These are phyloP conservation scores for Microchirus variegatus DNA, from an alignment of 2,797 vertebrate species.

Conservation along the genomic window DNA sequence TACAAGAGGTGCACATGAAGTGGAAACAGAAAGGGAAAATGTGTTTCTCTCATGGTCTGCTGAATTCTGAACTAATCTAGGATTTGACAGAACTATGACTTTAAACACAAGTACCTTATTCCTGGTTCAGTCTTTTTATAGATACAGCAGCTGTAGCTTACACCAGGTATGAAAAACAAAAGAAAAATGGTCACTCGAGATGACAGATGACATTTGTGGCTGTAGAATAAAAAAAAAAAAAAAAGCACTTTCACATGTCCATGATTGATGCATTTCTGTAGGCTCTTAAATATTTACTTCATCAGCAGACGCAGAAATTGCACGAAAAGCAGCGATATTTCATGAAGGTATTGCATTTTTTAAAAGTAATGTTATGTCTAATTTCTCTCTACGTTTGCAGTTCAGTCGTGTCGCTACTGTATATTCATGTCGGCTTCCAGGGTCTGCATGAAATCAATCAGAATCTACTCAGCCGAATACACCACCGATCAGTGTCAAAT, in stretches of 20 bases:
- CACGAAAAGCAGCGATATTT: constrained; percentile 45
- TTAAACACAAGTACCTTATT: no score
- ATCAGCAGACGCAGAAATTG: constrained; percentile 27
- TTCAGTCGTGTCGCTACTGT: constrained; percentile 48
- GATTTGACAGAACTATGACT: background rate
- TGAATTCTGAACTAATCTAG: background rate
- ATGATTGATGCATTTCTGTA: constrained; percentile 23
- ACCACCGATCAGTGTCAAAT: constrained; percentile 46
- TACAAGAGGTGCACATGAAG: background rate
- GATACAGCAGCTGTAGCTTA: no score
- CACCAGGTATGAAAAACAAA: background rate
- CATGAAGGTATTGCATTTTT: constrained; percentile 31
- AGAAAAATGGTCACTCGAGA: constrained; percentile 9
- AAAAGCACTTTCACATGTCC: constrained; percentile 20
- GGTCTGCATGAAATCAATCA: constrained; percentile 52
- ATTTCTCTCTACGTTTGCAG: constrained; percentile 29
- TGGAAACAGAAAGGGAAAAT: background rate
- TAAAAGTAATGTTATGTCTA: constrained; percentile 40
- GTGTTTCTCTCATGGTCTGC: background rate
- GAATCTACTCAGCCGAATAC: constrained; percentile 41
- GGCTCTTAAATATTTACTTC: constrained; percentile 46
- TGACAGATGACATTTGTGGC: constrained; percentile 1
- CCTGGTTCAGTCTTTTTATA: no score
- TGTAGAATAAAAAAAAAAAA: constrained; percentile 52
- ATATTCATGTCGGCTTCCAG: constrained; percentile 41